Percentiles rank a stretch among this genome's conserved stretches.
Evolutionary conservation across 2,113 vertebrate genomes (phyloP).

Genomic region (Equus przewalskii): DNA sequence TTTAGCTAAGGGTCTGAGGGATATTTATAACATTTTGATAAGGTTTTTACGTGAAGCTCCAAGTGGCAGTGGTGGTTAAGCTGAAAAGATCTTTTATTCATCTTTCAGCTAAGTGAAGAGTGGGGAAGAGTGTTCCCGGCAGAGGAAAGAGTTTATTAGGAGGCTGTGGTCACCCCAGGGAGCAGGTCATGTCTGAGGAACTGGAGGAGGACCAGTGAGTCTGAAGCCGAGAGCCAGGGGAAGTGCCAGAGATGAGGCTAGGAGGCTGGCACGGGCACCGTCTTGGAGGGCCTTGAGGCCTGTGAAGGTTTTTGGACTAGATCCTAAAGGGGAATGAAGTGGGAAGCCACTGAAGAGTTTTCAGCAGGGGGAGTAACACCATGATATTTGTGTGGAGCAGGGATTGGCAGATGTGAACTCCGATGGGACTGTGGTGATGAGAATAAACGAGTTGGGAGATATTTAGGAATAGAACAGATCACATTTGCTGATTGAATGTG

Average conservation of each 20-base stretch:
- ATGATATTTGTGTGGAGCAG: neutral
- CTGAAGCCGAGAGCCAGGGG: neutral
- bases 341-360: neutral
- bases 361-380: neutral
- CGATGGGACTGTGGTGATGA: neutral
- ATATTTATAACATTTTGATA: neutral
- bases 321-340: neutral
- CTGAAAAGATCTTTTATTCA: neutral
- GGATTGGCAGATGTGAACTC: neutral
- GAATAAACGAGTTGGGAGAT: slow-evolving; percentile 14
- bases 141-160: neutral
- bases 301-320: neutral
- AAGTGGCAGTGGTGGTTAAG: neutral
- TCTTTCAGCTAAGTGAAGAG: neutral
- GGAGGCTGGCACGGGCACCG: neutral
- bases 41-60: neutral
- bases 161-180: neutral
- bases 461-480: neutral
- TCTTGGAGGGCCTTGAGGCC: neutral
- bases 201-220: neutral
- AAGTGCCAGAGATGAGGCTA: neutral
- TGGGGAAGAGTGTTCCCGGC: neutral
- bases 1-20: neutral
- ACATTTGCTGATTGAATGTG: neutral
- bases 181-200: neutral